These are phyloP conservation scores for Scyliorhinus canicula DNA, from an alignment of 2,797 vertebrate genomes.

Conservation along the genomic window DNA sequence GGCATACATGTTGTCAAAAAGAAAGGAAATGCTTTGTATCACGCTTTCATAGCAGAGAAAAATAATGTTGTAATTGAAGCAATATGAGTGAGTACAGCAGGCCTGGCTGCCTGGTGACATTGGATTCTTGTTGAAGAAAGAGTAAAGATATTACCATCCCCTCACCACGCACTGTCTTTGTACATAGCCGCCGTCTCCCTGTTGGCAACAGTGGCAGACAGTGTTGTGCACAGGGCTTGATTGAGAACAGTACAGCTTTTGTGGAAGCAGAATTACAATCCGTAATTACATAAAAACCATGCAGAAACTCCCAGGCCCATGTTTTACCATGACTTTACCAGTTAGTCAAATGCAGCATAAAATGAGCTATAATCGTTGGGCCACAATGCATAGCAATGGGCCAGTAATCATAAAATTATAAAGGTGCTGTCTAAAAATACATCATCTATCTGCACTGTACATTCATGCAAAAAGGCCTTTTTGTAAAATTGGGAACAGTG, in stretches of 20 bases:
- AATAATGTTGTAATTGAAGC: conserved; percentile 5
- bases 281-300: neutral
- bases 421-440: neutral
- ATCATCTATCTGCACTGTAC: neutral
- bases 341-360: neutral
- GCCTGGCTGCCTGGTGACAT: neutral
- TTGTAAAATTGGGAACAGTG: neutral
- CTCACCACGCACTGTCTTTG: neutral
- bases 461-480: neutral
- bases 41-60: neutral
- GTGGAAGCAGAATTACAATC: conserved; percentile 26
- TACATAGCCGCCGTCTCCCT: neutral
- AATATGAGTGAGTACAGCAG: neutral
- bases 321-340: conserved; percentile 1
- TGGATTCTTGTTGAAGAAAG: neutral
- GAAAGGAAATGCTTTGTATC: neutral
- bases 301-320: neutral
- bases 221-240: neutral
- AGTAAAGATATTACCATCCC: neutral
- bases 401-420: conserved; percentile 5
- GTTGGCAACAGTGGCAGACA: neutral
- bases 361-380: neutral
- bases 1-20: neutral
- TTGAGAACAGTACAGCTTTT: conserved; percentile 21
- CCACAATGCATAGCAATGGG: neutral